Base-by-base conservation (phyloP, 2,113 vertebrate species). In the Lycocorax pyrrhopterus region DNA sequence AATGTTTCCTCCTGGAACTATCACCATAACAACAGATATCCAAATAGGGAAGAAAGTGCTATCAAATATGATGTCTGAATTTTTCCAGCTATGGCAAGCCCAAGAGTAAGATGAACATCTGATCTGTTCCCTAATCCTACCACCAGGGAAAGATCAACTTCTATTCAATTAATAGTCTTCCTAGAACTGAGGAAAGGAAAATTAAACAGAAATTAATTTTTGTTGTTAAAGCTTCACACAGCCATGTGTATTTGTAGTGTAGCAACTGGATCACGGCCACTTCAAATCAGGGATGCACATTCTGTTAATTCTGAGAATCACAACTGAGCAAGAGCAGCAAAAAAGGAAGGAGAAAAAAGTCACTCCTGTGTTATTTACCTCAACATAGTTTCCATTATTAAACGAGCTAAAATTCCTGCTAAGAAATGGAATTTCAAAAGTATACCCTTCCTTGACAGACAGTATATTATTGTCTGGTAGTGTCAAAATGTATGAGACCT, bases 21-120 rank as follows among this genome's bases (percentile, higher is more conserved):
- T 94, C 73, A 87, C 89, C 58, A 85, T 96, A 95, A 97, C 93
- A 95, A 87, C 89, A 76, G 51, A 47, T 69, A 86, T 4, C 82
- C 37, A 87, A 78, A 58, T 51, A 87, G n/a, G 72, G 44, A 58
- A 69, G 37, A 79, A 89, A 89, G 19, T 69, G 22, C 37, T 59
- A 22, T 89, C 9, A 64, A 69, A 64, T 84, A 56, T 2, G 10
- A 60, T 64, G 29, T 79, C 87, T 92, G 87, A 49, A 44, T 91
- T 96, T 89, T 89, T 89, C 49, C 27, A 58, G 18, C 49, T 72
- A 9, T 82, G n/a, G 49, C n/a, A 84, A 82, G 53, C 92, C 78
- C 33, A 79, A 73, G 51, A 52, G 14, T 75, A 56, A 82, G 15
- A 64, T 68, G 44, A 90, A 41, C n/a, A 58, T 75, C 33, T 3